Base-by-base conservation (phyloP, 2,888 invertebrate genomes). In the Itoplectis maculator region DNA sequence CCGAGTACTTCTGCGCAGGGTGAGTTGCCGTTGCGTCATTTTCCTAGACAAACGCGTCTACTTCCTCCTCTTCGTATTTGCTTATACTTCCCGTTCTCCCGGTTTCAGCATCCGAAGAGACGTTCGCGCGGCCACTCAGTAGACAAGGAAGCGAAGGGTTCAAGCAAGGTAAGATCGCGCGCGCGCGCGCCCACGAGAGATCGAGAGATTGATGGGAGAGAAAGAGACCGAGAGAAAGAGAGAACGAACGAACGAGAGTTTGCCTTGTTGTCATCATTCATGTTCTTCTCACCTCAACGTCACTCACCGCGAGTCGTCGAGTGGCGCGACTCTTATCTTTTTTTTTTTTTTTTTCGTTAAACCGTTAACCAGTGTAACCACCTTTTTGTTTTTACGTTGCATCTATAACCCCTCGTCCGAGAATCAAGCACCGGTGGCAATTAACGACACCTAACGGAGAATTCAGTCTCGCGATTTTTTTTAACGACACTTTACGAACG, bases 1-100 rank as follows among this genome's bases (percentile, higher is more conserved):
- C 93, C 93, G 80, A 93, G 93, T 83, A 93, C 93, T 73, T 93
- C 93, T 80, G 91, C 92, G 85, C 93, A 93, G 90, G 93, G 93
- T 93, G 79, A 88, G 86, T 77, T 65, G 13, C 35, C 0, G 65
- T 87, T 84, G n/a, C n/a, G n/a, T 79, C 47, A 20, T 37, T n/a
- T 18, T 0, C 29, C 29, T 7, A 51, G 42, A 69, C n/a, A n/a
- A n/a, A n/a, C n/a, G n/a, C n/a, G 15, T 20, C 49, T 45, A 23
- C 37, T 49, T 78, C n/a, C 56, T 68, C 59, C 40, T 73, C 11
- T 59, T 37, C n/a, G 29, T 69, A 51, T 20, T 73, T 35, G 40
- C 65, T 54, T 76, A 18, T 7, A 35, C 18, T 13, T 40, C 45
- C 73, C 65, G 49, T 73, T 37, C 0, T n/a, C 65, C 59, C 49